Evolutionary conservation across 2,888 invertebrate genomes (phyloP).

Genomic region (Parnassius orleans): DNA sequence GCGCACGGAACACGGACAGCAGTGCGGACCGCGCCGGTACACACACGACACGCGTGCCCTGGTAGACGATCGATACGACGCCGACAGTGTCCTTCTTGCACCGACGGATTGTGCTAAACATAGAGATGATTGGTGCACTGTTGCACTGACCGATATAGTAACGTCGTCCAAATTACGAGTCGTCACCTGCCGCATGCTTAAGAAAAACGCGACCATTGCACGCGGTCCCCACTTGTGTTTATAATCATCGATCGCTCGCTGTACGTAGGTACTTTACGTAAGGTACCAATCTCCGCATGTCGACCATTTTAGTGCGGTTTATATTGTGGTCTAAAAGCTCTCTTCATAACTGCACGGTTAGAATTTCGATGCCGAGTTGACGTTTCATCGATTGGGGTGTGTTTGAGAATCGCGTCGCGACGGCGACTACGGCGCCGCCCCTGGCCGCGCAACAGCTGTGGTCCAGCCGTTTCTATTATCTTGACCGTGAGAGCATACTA

Average conservation of each 20-base stretch:
- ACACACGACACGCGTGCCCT: constrained; percentile 72
- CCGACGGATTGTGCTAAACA: constrained; percentile 52
- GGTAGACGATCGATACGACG: constrained; percentile 32
- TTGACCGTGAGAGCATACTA: constrained; percentile 71
- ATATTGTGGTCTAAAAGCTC: constrained; percentile 29
- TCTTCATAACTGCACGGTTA: constrained; percentile 31
- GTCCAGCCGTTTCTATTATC: constrained; percentile 55
- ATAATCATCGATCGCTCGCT: constrained; percentile 30
- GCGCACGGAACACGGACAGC: constrained; percentile 44
- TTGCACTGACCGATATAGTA: constrained; percentile 51
- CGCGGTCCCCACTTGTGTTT: constrained; percentile 1
- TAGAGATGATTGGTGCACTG: constrained; percentile 61
- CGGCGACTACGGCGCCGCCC: constrained; percentile 49
- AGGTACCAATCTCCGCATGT: constrained; percentile 34
- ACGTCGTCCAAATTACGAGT: constrained; percentile 38
- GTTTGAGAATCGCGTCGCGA: constrained; percentile 51
- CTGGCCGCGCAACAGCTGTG: constrained; percentile 71
- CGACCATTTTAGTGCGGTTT: constrained; percentile 23
- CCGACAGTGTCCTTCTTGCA: constrained; percentile 35
- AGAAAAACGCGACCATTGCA: constrained; percentile 6
- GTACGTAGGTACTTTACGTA: constrained; percentile 39
- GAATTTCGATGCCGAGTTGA: constrained; percentile 36
- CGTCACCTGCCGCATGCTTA: constrained; percentile 18
- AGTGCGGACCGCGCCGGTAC: constrained; percentile 76
- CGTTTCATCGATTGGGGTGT: constrained; percentile 61